Percentiles rank a stretch among this genome's conserved stretches.
Evolutionary conservation across 37 sponge, comb jelly and placozoan species (phyloP).

Genomic region (Spongilla lacustris): DNA sequence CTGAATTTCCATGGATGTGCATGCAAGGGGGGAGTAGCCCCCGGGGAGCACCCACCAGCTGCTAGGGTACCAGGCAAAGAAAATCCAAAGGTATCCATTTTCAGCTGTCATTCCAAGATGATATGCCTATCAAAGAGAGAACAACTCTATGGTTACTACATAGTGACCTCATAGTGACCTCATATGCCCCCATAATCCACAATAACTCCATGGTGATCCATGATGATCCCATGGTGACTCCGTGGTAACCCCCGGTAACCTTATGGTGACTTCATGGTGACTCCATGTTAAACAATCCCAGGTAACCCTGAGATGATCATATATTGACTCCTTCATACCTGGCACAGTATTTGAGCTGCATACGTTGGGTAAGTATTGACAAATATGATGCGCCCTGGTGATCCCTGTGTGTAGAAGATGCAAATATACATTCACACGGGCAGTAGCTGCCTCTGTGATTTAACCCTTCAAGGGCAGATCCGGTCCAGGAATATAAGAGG

Average conservation of each 20-base stretch:
- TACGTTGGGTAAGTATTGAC: slow-evolving; percentile 42
- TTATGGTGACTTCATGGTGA: too few species aligned
- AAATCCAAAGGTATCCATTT: slow-evolving; percentile 57
- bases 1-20: slow-evolving; percentile 5
- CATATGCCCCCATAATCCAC: neutral
- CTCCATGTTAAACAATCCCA: neutral
- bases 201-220: neutral
- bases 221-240: neutral
- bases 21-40: slow-evolving; percentile 17
- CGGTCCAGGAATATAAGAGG: too few species aligned
- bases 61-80: slow-evolving; percentile 55
- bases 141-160: neutral
- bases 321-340: slow-evolving; percentile 24
- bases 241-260: neutral
- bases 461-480: too few species aligned
- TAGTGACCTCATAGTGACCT: neutral
- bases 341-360: slow-evolving; percentile 64
- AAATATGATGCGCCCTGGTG: slow-evolving; percentile 65
- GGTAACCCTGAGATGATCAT: neutral
- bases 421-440: too few species aligned
- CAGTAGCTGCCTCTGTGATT: neutral
- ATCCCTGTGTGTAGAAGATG: slow-evolving; percentile 28
- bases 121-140: slow-evolving; percentile 23
- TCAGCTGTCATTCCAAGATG: slow-evolving; percentile 38
- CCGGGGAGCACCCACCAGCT: slow-evolving; percentile 43